A percentile compares a stretch with the other conserved stretches of the same genome.
Evolutionary conservation across 2,113 vertebrate genomes (phyloP).

Genomic region (Tupaia tana): DNA sequence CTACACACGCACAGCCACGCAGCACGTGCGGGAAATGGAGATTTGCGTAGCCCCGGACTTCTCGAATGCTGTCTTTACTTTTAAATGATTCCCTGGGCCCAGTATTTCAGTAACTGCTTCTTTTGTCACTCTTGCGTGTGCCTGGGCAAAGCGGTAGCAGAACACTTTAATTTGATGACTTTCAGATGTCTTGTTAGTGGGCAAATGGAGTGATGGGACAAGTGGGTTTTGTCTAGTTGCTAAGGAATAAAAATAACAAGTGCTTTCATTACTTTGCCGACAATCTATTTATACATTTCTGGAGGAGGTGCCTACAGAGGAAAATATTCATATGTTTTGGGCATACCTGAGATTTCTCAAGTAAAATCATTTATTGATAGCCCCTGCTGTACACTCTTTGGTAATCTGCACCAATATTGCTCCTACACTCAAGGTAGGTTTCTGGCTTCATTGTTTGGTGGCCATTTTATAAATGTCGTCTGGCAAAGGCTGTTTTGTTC

Average conservation of each 20-base stretch:
- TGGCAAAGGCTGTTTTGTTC: background rate
- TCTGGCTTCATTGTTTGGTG: background rate
- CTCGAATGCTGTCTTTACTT: background rate
- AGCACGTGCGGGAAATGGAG: background rate
- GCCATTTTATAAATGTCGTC: background rate
- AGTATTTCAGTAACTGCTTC: background rate
- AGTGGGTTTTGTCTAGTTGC: slow-evolving; percentile 72
- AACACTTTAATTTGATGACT: slow-evolving; percentile 65
- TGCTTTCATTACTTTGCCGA: slow-evolving; percentile 65
- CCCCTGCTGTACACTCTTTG: background rate
- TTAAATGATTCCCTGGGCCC: background rate
- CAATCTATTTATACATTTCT: slow-evolving; percentile 72
- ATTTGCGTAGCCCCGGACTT: background rate
- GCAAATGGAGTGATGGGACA: slow-evolving; percentile 65
- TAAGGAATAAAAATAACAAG: slow-evolving; percentile 72
- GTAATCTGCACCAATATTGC: background rate
- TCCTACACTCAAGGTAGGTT: background rate
- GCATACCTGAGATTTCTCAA: slow-evolving; percentile 58
- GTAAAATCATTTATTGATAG: background rate
- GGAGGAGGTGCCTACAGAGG: slow-evolving; percentile 55
- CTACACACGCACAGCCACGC: background rate
- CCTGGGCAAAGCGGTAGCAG: background rate
- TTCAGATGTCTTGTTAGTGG: slow-evolving; percentile 66
- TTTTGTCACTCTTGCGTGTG: background rate
- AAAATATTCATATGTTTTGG: slow-evolving; percentile 52